Evolutionary conservation across 1,140 invertebrate species (phyloP).

Genomic region (Drosophila pachea): DNA sequence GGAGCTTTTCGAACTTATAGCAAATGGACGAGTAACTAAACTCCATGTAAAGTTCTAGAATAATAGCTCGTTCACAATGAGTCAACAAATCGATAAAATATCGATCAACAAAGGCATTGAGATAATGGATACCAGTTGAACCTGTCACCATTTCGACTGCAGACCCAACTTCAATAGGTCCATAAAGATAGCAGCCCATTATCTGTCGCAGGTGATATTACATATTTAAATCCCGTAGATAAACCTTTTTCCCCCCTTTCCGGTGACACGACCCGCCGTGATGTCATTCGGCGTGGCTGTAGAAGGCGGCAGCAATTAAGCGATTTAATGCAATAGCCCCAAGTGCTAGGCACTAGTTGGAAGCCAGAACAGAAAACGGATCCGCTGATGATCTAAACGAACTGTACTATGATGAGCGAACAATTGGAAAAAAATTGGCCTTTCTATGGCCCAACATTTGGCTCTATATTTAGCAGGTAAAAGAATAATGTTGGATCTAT

Average conservation of each 20-base stretch:
- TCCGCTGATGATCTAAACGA: constrained; percentile 17
- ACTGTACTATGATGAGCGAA: neutral
- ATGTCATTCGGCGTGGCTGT: constrained; percentile 31
- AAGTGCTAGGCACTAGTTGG: constrained; percentile 8
- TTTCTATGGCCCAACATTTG: too few species aligned
- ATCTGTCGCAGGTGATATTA: neutral
- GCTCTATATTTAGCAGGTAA: too few species aligned
- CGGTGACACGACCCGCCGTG: constrained; percentile 40
- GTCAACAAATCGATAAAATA: too few species aligned
- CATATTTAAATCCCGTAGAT: neutral
- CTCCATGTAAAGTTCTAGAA: too few species aligned
- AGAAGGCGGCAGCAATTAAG: constrained; percentile 16
- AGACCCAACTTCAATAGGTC: neutral
- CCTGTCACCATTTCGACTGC: too few species aligned
- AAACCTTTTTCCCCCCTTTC: neutral
- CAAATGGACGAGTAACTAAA: too few species aligned
- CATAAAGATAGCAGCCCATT: neutral
- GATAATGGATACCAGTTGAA: neutral
- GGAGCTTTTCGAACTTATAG: too few species aligned
- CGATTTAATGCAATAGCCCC: constrained; percentile 5
- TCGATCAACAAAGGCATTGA: neutral
- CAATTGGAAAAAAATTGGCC: too few species aligned
- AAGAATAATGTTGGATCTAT: too few species aligned
- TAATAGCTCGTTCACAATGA: too few species aligned
- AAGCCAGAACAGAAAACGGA: constrained; percentile 3